Evolutionary conservation across 2,113 vertebrate species (phyloP).

Genomic region (Delphinapterus leucas): DNA sequence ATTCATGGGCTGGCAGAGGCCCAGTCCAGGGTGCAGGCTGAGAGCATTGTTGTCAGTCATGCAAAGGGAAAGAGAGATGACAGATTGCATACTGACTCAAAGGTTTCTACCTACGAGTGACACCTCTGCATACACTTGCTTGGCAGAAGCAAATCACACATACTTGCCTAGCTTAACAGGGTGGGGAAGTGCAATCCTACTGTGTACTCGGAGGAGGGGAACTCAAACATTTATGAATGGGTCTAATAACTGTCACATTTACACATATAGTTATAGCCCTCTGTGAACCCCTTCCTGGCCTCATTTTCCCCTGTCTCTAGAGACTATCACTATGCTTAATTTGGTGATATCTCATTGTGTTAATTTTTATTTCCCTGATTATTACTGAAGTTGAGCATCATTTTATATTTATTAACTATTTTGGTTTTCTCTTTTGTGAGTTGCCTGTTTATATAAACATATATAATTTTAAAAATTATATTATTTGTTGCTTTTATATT

Average conservation of each 20-base stretch:
- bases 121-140: not conserved
- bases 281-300: not conserved
- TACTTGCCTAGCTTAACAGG: not conserved
- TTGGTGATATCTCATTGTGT: not conserved
- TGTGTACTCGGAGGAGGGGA: not conserved
- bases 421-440: not conserved
- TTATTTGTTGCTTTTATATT: not conserved
- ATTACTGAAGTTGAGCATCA: too few species aligned
- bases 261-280: not conserved
- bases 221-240: not conserved
- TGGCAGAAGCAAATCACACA: not conserved
- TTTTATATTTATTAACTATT: too few species aligned
- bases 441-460: not conserved
- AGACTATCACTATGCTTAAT: not conserved
- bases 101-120: not conserved
- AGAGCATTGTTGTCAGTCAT: not conserved
- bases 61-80: not conserved
- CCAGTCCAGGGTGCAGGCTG: not conserved
- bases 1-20: not conserved
- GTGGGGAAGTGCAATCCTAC: not conserved
- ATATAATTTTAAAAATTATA: not conserved
- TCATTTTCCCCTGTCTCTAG: not conserved
- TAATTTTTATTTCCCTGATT: not conserved
- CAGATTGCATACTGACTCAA: not conserved
- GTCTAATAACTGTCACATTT: not conserved